Evolutionary conservation across 1,140 invertebrate species (phyloP), one percentile per base, ranked within the genome.

Genomic region (Laupala kohalensis): DNA sequence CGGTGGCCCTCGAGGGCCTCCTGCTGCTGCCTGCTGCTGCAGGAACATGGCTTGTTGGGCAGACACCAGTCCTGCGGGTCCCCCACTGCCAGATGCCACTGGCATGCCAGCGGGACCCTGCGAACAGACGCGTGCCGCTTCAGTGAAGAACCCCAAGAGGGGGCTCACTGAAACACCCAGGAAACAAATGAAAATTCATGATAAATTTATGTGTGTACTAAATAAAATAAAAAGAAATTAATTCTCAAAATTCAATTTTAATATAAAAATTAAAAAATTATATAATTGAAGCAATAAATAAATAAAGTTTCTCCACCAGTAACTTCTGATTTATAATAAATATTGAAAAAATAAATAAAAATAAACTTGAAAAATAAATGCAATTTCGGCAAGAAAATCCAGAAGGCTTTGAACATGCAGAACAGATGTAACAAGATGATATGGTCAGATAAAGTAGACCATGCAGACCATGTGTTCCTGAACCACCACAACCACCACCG

Each of bases 11-110:
- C 78, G 78, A 73, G 62, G 76, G 69, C 77, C 79, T 67, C 75
- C 74, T 64, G 67, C 25, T 24, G 62, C 70, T 30, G 77, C 78
- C 72, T 82, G 83, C 28, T 84, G 83, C 71, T 84, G 84, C 81
- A 86, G 79, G 75, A 86, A 86, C 83, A 87, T 84, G 5, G 83
- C 83, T 71, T 86, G 86, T 6, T 83, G 81, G 2, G 79, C 77
- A 74, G 72, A 69, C 77, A 73, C 68, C 72, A 73, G 64, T 29
- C 53, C 53, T 27, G 25, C 68, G 25, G 66, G 69, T 29, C 72
- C 72, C 72, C 67, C 67, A 29, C 67, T 68, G 29, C 67, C 67
- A 37, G 67, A 68, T 23, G 67, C 67, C 29, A 68, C 67, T 27
- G 67, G 29, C 26, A 68, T 68, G 27, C 67, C 67, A 23, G 67